These are phyloP conservation scores for Eupeodes corollae DNA, from an alignment of 1,140 invertebrate genomes.

Conservation along the genomic window DNA sequence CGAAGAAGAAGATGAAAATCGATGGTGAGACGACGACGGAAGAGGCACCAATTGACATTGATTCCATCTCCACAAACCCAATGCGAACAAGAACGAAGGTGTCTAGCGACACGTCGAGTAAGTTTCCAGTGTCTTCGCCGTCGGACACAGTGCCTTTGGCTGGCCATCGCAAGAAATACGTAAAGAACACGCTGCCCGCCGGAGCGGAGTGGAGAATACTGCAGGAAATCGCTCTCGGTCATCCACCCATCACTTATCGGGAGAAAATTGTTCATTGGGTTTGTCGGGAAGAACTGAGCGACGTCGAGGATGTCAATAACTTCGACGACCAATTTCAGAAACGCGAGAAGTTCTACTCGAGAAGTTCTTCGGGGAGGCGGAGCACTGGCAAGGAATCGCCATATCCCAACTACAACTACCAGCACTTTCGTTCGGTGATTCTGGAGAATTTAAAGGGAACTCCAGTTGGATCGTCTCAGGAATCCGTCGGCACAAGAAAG, in stretches of 20 bases:
- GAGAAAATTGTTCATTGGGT: constrained; percentile 25
- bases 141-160: constrained; percentile 3
- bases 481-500: not conserved
- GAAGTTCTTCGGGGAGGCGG: not conserved
- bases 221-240: constrained; percentile 19
- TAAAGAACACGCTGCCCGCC: constrained; percentile 26
- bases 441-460: not conserved
- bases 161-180: constrained; percentile 3
- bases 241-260: constrained; percentile 24
- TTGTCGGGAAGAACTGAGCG: constrained; percentile 13
- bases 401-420: constrained; percentile 4
- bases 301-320: constrained; percentile 27
- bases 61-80: too few species aligned
- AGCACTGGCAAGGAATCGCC: not conserved
- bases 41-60: too few species aligned
- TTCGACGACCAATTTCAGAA: constrained; percentile 21
- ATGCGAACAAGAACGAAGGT: too few species aligned
- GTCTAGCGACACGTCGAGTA: constrained; percentile 7
- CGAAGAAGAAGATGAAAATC: too few species aligned
- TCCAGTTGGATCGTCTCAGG: not conserved
- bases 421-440: constrained; percentile 16
- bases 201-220: constrained; percentile 24
- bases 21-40: too few species aligned
- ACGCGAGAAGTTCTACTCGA: constrained; percentile 8
- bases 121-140: constrained; percentile 8